Conservation (phyloP, 1,140 invertebrate species). For the Danaus melanippus region DNA sequence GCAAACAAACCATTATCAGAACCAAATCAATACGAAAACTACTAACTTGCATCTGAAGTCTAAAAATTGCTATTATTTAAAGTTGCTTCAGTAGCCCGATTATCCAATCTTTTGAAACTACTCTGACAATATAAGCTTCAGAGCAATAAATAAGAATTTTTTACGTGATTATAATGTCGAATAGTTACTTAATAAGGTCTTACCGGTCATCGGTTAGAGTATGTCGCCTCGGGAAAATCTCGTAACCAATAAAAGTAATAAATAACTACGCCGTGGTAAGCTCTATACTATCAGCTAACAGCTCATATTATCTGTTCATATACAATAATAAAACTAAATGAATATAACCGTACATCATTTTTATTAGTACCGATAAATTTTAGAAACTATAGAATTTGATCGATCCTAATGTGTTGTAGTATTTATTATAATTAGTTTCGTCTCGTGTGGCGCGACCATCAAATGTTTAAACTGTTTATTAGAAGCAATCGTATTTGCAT, state of each 20-base stretch:
- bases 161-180: constrained; percentile 14
- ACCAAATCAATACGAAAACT: too few species aligned
- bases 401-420: constrained; percentile 59
- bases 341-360: constrained; percentile 65
- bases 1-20: too few species aligned
- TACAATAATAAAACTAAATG: constrained; percentile 41
- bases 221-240: constrained; percentile 59
- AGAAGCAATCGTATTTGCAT: constrained; percentile 67
- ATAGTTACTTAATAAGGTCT: constrained; percentile 26
- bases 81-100: too few species aligned
- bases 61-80: too few species aligned
- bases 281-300: constrained; percentile 44
- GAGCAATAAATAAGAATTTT: too few species aligned
- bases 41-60: too few species aligned
- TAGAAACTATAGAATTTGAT: constrained; percentile 60
- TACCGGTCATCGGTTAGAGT: constrained; percentile 27
- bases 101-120: too few species aligned
- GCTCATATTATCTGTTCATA: constrained; percentile 49
- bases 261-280: constrained; percentile 56
- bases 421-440: constrained; percentile 62
- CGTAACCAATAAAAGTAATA: constrained; percentile 58
- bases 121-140: too few species aligned
- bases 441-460: constrained; percentile 46
- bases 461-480: constrained; percentile 64
- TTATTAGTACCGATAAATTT: constrained; percentile 68